These are phyloP conservation scores for Chelidonichthys spinosus DNA, from an alignment of 2,797 vertebrate species.

Conservation along the genomic window DNA sequence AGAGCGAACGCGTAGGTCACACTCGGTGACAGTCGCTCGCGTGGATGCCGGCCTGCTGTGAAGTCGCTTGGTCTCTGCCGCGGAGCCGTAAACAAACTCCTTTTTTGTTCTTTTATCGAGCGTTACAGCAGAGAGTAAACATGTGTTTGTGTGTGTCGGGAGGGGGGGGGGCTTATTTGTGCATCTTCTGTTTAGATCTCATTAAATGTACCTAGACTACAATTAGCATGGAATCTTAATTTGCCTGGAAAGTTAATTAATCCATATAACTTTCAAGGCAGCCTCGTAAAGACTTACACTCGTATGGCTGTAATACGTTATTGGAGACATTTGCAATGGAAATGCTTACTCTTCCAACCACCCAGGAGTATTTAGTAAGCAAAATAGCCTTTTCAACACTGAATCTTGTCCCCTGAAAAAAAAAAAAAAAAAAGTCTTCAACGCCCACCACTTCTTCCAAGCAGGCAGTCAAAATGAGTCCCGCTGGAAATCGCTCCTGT, in stretches of 20 bases:
- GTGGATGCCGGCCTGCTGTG: slow-evolving; percentile 22
- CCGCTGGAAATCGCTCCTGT: slow-evolving; percentile 77
- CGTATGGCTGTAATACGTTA: slow-evolving; percentile 65
- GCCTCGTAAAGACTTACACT: slow-evolving; percentile 69
- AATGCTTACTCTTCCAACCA: slow-evolving; percentile 78
- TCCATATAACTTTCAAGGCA: slow-evolving; percentile 77
- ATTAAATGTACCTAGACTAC: slow-evolving; percentile 68
- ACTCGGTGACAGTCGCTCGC: slow-evolving; percentile 51
- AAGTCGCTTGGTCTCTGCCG: slow-evolving; percentile 14
- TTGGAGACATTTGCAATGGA: slow-evolving; percentile 74
- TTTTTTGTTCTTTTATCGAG: slow-evolving; percentile 36
- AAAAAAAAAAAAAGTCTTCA: slow-evolving; percentile 55
- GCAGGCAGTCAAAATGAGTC: slow-evolving; percentile 74
- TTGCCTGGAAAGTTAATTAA: slow-evolving; percentile 80
- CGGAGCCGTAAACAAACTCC: slow-evolving; percentile 46
- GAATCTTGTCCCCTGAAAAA: slow-evolving; percentile 59
- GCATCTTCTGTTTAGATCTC: slow-evolving; percentile 70
- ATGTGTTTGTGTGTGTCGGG: slow-evolving; percentile 2
- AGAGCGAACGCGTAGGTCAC: slow-evolving; percentile 63
- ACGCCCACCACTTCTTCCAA: slow-evolving; percentile 75
- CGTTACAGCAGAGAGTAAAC: slow-evolving; percentile 23
- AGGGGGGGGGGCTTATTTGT: slow-evolving; percentile 47
- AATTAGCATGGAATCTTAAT: slow-evolving; percentile 79
- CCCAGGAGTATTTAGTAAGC: slow-evolving; percentile 79
- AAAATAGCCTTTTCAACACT: slow-evolving; percentile 76